Evolutionary conservation across 2,888 invertebrate genomes (phyloP).

Genomic region (Eristalinus sepulchralis): DNA sequence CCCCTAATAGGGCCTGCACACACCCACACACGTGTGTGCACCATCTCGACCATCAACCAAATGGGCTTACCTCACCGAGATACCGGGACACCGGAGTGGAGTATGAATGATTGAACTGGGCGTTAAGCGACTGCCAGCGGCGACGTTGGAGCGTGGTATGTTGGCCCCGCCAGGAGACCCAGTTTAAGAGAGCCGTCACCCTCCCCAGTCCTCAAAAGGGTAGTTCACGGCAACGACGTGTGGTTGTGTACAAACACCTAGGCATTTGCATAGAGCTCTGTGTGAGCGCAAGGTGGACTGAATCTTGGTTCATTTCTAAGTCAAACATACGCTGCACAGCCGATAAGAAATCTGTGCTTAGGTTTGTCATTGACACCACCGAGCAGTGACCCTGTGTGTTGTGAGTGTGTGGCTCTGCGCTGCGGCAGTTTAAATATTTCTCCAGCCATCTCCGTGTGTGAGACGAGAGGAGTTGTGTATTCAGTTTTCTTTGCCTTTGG

Average conservation of each 20-base stretch:
- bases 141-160: neutral
- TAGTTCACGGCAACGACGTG: neutral
- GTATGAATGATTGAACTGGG: conserved; percentile 62
- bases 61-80: conserved; percentile 56
- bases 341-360: conserved; percentile 28
- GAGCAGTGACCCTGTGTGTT: conserved; percentile 20
- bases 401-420: neutral
- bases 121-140: conserved; percentile 27
- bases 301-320: conserved; percentile 37
- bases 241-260: conserved; percentile 21
- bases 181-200: conserved; percentile 8
- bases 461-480: neutral
- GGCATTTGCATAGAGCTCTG: neutral
- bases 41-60: conserved; percentile 44
- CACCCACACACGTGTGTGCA: conserved; percentile 28
- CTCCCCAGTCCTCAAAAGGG: conserved; percentile 5
- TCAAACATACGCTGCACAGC: conserved; percentile 29
- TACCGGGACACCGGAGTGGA: conserved; percentile 24
- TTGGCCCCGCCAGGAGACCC: neutral
- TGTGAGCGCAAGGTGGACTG: neutral
- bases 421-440: conserved; percentile 45
- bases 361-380: conserved; percentile 49
- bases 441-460: neutral
- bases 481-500: conserved; percentile 30
- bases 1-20: conserved; percentile 48